A percentile compares a stretch with the other conserved stretches of the same genome.
phyloP scores from a whole-genome alignment of 2,113 vertebrate genomes.

The Pogonocichla stellata region DNA sequence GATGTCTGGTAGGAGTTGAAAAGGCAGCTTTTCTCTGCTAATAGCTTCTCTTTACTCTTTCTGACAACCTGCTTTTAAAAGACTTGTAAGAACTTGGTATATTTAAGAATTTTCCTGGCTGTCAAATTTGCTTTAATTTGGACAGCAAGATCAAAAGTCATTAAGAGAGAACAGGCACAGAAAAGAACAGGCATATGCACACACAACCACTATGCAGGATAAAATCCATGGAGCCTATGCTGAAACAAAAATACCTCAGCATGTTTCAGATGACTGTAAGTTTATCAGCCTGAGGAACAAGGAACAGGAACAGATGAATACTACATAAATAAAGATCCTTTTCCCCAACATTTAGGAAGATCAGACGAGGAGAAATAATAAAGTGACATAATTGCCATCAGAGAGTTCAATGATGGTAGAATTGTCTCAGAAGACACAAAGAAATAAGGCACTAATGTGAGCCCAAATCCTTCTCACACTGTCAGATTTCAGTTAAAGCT shows the following conservation, averaged over 20 bases:
- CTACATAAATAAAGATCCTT: constrained; percentile 18
- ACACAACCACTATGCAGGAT: not conserved
- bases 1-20: constrained; percentile 53
- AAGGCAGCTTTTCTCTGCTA: constrained; percentile 19
- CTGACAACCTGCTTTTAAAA: constrained; percentile 40
- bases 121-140: constrained; percentile 47
- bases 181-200: not conserved
- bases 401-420: constrained; percentile 12
- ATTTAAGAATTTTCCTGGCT: constrained; percentile 42
- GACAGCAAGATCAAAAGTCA: constrained; percentile 55
- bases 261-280: not conserved
- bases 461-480: not conserved
- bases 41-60: constrained; percentile 37
- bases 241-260: not conserved
- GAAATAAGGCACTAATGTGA: not conserved
- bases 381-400: constrained; percentile 6
- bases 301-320: constrained; percentile 12
- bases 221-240: not conserved
- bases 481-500: not conserved
- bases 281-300: not conserved
- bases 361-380: not conserved
- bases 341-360: constrained; percentile 33
- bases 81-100: constrained; percentile 5
- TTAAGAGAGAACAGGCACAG: not conserved
- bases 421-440: not conserved